These are phyloP conservation scores for Hylomyscus alleni DNA, from an alignment of 2,797 vertebrate genomes.

Conservation along the genomic window DNA sequence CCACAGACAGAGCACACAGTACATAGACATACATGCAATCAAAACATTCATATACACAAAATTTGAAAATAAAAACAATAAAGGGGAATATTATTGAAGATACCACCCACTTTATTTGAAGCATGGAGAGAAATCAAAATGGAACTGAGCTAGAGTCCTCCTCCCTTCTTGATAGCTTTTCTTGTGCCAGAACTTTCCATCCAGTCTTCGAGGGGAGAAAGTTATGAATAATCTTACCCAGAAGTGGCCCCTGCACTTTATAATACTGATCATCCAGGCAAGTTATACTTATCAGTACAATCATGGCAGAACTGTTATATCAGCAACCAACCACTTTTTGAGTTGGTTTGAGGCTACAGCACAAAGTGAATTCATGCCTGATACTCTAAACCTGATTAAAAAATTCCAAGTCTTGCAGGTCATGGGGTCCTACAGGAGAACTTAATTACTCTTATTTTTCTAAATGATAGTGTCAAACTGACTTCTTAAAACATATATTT, in stretches of 20 bases:
- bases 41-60: neutral
- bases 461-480: neutral
- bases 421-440: neutral
- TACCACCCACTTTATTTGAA: neutral
- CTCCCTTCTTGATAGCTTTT: neutral
- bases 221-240: neutral
- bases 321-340: neutral
- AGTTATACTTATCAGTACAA: neutral
- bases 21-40: neutral
- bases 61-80: neutral
- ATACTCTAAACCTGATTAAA: neutral
- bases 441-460: neutral
- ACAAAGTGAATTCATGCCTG: neutral
- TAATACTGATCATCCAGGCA: neutral
- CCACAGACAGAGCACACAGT: neutral
- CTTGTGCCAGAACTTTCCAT: neutral
- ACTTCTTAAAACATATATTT: neutral
- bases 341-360: neutral
- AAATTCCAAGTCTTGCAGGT: too few relatives aligned
- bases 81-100: neutral
- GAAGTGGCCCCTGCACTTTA: neutral
- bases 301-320: neutral
- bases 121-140: neutral
- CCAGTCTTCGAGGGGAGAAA: neutral
- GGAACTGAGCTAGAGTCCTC: neutral